Evolutionary conservation across 2,113 vertebrate species (phyloP).

Genomic region (Grammomys surdaster): DNA sequence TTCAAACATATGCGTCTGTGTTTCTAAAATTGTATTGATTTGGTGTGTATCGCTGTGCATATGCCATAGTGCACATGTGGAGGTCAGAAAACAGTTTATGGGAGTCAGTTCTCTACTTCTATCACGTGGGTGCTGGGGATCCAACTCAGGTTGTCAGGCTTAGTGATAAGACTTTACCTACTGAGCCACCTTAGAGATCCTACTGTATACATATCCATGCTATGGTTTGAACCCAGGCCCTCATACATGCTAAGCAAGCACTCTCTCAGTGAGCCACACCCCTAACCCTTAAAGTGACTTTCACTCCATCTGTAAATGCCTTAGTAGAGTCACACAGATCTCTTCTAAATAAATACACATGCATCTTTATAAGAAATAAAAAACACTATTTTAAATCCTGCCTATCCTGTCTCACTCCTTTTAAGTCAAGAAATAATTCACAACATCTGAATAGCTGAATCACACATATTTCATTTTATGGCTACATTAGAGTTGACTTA

Average conservation of each 20-base stretch:
- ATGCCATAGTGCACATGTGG: background rate
- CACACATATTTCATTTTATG: conserved; percentile 17
- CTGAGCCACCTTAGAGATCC: background rate
- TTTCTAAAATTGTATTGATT: background rate
- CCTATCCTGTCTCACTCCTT: background rate
- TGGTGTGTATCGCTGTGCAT: background rate
- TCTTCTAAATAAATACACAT: conserved; percentile 36
- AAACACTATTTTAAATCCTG: conserved; percentile 45
- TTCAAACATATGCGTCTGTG: background rate
- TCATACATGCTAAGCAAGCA: background rate
- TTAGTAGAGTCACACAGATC: conserved; percentile 9
- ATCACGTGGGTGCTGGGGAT: background rate
- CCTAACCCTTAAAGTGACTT: background rate
- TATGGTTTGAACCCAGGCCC: background rate
- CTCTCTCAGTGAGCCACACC: background rate
- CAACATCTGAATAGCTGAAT: background rate
- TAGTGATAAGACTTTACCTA: background rate
- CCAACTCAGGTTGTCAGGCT: background rate
- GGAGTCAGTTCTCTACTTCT: background rate
- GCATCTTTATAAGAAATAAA: background rate
- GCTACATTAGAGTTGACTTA: background rate
- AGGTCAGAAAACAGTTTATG: background rate
- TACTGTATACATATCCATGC: background rate
- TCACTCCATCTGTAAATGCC: background rate
- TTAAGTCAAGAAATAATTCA: conserved; percentile 45